These are phyloP conservation scores for Pollachius pollachius DNA, from an alignment of 2,113 vertebrate genomes.

Conservation along the genomic window DNA sequence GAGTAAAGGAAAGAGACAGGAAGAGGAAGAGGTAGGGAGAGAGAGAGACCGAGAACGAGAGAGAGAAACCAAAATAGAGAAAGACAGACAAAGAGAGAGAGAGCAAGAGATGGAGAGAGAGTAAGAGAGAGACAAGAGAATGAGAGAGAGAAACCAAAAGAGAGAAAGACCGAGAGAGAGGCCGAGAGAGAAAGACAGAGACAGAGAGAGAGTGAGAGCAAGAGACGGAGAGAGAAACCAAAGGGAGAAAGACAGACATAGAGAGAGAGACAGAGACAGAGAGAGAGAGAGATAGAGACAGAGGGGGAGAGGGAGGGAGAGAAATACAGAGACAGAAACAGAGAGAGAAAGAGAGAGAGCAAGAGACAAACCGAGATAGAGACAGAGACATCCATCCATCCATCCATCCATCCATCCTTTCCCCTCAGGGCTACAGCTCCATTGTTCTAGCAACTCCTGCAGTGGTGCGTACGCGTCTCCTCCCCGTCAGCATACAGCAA, in stretches of 20 bases:
- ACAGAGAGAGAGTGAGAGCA: too few species aligned
- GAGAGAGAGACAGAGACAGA: too few species aligned
- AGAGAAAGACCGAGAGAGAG: conserved; percentile 26
- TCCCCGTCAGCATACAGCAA: conserved; percentile 44
- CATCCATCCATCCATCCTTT: background rate
- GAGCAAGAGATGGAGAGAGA: conserved; percentile 27
- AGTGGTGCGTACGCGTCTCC: conserved; percentile 41
- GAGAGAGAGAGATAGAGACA: too few species aligned
- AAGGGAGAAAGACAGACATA: too few species aligned
- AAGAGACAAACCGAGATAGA: background rate
- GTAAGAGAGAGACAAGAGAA: background rate
- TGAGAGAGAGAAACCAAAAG: conserved; percentile 9
- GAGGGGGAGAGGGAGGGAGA: too few species aligned
- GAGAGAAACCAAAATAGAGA: conserved; percentile 19
- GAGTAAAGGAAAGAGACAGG: background rate
- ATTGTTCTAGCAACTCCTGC: conserved; percentile 63
- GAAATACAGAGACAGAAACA: too few species aligned
- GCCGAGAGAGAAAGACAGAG: background rate
- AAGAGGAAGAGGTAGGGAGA: background rate
- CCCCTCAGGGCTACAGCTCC: conserved; percentile 57
- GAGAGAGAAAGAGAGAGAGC: background rate
- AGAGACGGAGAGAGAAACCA: too few species aligned
- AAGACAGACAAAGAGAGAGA: conserved; percentile 24
- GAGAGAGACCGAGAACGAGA: background rate
- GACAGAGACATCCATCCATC: too few species aligned